phyloP scores from a whole-genome alignment of 2,888 invertebrate genomes.

The Macropis europaea region DNA sequence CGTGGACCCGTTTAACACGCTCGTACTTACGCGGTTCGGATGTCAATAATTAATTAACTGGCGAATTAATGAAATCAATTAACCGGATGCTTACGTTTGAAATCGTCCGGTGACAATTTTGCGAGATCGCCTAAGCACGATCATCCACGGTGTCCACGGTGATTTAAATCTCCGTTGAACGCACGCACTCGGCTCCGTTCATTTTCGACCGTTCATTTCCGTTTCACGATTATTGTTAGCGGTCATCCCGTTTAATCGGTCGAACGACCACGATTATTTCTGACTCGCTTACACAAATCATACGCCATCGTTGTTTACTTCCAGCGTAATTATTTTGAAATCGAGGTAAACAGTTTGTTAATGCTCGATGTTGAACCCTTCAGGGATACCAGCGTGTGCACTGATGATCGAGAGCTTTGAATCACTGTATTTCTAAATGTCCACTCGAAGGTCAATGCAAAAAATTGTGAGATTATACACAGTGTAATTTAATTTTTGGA shows the following conservation, averaged over 20 bases:
- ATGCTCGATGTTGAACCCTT: too few relatives aligned
- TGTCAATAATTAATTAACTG: constrained; percentile 29
- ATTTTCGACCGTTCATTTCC: background rate
- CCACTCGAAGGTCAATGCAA: too few relatives aligned
- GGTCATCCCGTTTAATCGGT: background rate
- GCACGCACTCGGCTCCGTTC: background rate
- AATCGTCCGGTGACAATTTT: background rate
- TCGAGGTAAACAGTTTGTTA: too few relatives aligned
- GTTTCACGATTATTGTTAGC: background rate
- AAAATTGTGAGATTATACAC: too few relatives aligned
- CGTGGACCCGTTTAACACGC: background rate
- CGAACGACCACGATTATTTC: too few relatives aligned
- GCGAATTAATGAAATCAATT: constrained; percentile 27
- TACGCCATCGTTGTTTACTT: too few relatives aligned
- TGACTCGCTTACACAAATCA: too few relatives aligned
- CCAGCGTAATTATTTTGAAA: too few relatives aligned
- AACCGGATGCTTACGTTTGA: background rate
- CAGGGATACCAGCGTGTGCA: too few relatives aligned
- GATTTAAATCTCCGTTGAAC: background rate
- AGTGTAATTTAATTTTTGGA: too few relatives aligned
- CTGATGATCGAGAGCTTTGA: too few relatives aligned
- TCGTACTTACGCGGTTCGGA: constrained; percentile 1
- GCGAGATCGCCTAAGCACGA: background rate
- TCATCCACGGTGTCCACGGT: background rate
- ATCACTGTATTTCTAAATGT: too few relatives aligned